phyloP scores from a whole-genome alignment of 2,113 vertebrate species.

The Ciconia stormi region DNA sequence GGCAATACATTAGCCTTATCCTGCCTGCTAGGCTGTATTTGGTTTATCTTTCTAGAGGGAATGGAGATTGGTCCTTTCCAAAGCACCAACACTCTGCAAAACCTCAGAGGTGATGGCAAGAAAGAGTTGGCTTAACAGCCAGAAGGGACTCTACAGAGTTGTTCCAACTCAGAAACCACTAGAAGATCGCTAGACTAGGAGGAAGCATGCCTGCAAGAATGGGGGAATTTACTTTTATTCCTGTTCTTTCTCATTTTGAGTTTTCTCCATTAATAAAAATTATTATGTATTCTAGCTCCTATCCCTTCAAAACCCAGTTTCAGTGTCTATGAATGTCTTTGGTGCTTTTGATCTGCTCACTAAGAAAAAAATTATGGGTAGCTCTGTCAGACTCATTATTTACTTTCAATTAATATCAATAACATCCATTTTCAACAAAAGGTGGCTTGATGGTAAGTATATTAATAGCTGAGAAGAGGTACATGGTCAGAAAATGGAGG shows the following conservation, averaged over 20 bases:
- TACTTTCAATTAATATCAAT: neutral
- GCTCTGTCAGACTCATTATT: neutral
- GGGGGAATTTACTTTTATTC: neutral
- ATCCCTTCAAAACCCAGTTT: neutral
- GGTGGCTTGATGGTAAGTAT: neutral
- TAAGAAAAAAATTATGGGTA: neutral
- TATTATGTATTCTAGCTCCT: neutral
- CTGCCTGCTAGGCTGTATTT: neutral
- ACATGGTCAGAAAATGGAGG: neutral
- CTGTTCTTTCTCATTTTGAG: neutral
- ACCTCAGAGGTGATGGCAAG: neutral
- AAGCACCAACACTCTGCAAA: neutral
- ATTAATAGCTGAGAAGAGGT: neutral
- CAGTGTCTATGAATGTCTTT: neutral
- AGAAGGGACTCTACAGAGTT: neutral
- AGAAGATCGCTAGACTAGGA: neutral
- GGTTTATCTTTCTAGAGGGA: neutral
- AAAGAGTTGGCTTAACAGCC: neutral
- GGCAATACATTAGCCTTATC: neutral
- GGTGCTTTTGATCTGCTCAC: neutral
- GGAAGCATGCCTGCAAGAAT: neutral
- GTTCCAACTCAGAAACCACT: neutral
- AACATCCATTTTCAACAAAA: neutral
- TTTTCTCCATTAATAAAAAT: neutral
- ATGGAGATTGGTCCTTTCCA: neutral